Conservation (phyloP, 2,888 invertebrate genomes). For the Diaprepes abbreviatus region DNA sequence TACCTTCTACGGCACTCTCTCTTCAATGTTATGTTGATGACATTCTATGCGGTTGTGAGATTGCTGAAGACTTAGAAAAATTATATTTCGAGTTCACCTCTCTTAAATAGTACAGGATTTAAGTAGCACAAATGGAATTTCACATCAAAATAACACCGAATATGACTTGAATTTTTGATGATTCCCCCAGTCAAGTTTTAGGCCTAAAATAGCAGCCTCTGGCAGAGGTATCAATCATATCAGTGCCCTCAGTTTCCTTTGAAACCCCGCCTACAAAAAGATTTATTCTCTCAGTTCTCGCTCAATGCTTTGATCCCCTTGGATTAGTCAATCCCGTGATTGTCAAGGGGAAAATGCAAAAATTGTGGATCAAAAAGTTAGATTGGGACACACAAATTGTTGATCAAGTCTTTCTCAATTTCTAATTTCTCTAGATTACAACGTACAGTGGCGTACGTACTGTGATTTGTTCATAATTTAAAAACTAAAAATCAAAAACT, state of each 20-base stretch:
- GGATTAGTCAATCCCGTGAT: constrained; percentile 11
- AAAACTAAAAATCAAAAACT: background rate
- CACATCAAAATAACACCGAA: background rate
- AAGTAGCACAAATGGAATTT: constrained; percentile 29
- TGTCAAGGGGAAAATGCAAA: background rate
- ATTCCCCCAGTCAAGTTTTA: background rate
- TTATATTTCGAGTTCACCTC: constrained; percentile 9
- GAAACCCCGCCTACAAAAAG: background rate
- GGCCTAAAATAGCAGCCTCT: background rate
- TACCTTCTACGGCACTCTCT: background rate
- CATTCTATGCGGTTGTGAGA: constrained; percentile 13
- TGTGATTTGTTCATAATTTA: constrained; percentile 30
- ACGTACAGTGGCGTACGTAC: constrained; percentile 24
- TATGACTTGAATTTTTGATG: background rate
- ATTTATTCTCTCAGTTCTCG: background rate
- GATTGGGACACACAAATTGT: constrained; percentile 11
- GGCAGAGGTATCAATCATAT: background rate
- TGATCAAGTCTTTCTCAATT: constrained; percentile 20
- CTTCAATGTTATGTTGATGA: too few relatives aligned
- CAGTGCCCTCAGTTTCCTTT: background rate
- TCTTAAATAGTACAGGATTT: constrained; percentile 19
- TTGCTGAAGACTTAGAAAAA: background rate
- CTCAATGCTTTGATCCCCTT: constrained; percentile 2
- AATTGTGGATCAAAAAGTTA: too few relatives aligned
- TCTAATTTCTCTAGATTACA: constrained; percentile 15